These are phyloP conservation scores for Nasonia giraulti DNA, from an alignment of 1,140 invertebrate genomes.

Conservation along the genomic window DNA sequence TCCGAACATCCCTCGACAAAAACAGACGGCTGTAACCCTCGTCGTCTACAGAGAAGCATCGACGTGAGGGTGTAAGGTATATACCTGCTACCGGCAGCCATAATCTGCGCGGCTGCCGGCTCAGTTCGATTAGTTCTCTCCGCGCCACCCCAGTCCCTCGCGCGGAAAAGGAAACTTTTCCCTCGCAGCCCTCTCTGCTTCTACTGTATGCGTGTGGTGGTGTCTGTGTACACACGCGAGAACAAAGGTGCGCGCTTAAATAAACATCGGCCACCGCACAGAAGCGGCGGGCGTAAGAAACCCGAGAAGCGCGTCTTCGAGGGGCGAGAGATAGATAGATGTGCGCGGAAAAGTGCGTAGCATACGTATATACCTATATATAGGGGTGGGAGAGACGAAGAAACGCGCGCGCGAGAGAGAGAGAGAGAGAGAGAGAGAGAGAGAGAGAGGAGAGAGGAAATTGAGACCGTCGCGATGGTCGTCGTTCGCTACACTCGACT, in stretches of 20 bases:
- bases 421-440: too few relatives aligned
- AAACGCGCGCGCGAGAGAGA: neutral
- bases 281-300: neutral
- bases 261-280: neutral
- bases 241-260: slow-evolving; percentile 13
- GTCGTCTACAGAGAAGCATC: neutral
- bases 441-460: slow-evolving; percentile 31
- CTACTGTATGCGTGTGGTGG: neutral
- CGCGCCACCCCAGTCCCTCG: neutral
- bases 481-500: slow-evolving; percentile 17
- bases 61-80: neutral
- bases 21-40: neutral
- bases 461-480: neutral
- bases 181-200: neutral
- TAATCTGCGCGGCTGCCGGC: neutral
- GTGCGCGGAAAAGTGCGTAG: neutral
- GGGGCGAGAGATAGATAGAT: neutral
- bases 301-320: neutral
- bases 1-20: neutral
- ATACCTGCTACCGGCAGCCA: neutral
- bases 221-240: neutral
- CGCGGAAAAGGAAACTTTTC: neutral
- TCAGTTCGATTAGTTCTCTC: neutral
- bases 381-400: neutral
- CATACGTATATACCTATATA: too few relatives aligned